These are phyloP conservation scores for Syngnathus typhle DNA, from an alignment of 2,113 vertebrate genomes.

Conservation along the genomic window DNA sequence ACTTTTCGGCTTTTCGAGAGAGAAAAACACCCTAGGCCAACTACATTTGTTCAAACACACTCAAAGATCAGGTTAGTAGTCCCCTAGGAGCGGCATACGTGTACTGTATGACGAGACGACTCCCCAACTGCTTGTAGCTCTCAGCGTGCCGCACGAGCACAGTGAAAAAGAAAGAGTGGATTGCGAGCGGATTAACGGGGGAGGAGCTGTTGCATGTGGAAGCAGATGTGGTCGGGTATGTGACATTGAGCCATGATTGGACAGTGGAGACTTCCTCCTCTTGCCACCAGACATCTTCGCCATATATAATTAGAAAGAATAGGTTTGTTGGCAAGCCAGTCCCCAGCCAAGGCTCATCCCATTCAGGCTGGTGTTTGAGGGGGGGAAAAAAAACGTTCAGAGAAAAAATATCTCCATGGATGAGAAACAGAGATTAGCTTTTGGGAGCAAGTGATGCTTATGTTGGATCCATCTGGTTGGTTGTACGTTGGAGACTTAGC, in stretches of 20 bases:
- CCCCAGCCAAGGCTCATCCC: conserved; percentile 8
- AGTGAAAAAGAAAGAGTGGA: conserved; percentile 5
- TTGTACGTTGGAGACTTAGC: conserved; percentile 12
- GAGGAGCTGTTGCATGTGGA: conserved; percentile 23
- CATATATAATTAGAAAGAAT: conserved; percentile 13
- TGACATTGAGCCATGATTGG: conserved; percentile 32
- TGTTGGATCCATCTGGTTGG: conserved; percentile 9
- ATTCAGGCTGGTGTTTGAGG: conserved; percentile 3
- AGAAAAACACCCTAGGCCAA: not conserved
- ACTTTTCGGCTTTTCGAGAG: not conserved
- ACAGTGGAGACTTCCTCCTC: conserved; percentile 17
- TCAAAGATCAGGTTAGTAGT: conserved; percentile 23
- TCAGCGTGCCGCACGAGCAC: conserved; percentile 9
- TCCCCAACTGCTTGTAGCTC: conserved; percentile 14
- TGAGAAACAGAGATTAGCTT: conserved; percentile 19
- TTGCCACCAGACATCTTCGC: conserved; percentile 15
- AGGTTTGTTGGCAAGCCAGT: conserved; percentile 16
- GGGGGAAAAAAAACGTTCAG: not conserved
- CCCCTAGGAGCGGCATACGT: conserved; percentile 1
- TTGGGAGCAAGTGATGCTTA: conserved; percentile 22
- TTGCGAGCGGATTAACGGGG: conserved; percentile 8
- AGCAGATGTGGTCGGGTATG: conserved; percentile 21
- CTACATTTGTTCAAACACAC: not conserved
- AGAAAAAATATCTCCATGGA: conserved; percentile 5
- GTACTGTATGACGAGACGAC: conserved; percentile 6